Evolutionary conservation across 2,797 vertebrate genomes (phyloP), one percentile per base, ranked within the genome.

Genomic region (Limnodromus scolopaceus): DNA sequence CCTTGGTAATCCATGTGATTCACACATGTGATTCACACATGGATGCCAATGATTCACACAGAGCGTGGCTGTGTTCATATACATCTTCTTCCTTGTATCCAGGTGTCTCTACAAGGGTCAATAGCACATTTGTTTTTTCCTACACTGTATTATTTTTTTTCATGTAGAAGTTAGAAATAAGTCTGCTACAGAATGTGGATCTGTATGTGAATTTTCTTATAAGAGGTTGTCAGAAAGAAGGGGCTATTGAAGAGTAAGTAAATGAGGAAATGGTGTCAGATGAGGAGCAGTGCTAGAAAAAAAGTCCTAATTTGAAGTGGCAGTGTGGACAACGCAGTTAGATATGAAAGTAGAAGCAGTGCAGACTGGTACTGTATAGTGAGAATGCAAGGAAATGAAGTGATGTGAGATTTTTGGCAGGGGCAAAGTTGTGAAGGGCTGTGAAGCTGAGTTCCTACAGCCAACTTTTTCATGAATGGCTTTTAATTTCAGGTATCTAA

Each of bases 401-500:
- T 51, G 38, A 87, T 69, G 38, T 64, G 64, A 71, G n/a, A 48
- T 57, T 84, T 95, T 93, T 90, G 70, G 70, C 87, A 71, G n/a
- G 7, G 41, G 5, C 3, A 38, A 84, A 87, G 6, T 58, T 81
- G 45, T 57, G 16, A 81, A 71, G 24, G 7, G 5, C 28, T 92
- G 36, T 79, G 74, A 92, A 87, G 11, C 17, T 64, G 30, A 38
- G 23, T 77, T 93, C 19, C n/a, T 79, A 64, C 36, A 92, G 32
- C 15, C 55, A 86, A 57, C 6, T 13, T 81, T 61, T 85, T 80
- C 27, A 70, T 32, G 1, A 88, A 51, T 76, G 28, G 49, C 25
- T 91, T 89, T 92, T 92, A 84, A 84, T 88, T 93, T 95, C 90
- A 90, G 55, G 46, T 92, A 39, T 61, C 69, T 79, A 66, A 84